These are phyloP conservation scores for Psittacula derbiana DNA, from an alignment of 2,797 vertebrate genomes.

Conservation along the genomic window DNA sequence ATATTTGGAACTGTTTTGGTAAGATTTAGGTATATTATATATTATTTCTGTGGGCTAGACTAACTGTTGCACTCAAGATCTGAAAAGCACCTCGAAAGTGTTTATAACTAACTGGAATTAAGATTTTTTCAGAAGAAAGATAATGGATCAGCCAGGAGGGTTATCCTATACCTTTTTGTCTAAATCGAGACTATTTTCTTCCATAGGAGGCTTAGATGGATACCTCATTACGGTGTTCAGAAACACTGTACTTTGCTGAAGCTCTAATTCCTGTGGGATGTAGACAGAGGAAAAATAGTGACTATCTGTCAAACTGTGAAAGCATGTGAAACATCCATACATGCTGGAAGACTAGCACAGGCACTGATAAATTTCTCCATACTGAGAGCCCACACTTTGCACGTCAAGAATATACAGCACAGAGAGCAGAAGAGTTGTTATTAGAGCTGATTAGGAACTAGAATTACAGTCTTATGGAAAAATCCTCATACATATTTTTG, in stretches of 20 bases:
- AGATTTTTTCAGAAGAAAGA: neutral
- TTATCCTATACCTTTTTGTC: neutral
- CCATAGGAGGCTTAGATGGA: neutral
- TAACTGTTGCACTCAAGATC: neutral
- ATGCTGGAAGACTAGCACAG: neutral
- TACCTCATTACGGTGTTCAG: neutral
- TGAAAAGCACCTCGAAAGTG: neutral
- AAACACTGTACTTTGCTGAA: neutral
- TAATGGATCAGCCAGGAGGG: neutral
- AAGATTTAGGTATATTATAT: neutral
- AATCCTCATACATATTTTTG: neutral
- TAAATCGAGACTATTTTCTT: neutral
- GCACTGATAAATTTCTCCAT: neutral
- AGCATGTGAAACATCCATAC: neutral
- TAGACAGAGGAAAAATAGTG: neutral
- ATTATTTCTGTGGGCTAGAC: neutral
- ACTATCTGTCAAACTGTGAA: neutral
- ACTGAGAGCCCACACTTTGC: neutral
- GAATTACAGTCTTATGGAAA: neutral
- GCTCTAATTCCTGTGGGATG: neutral
- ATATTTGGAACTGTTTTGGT: neutral
- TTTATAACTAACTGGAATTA: neutral
- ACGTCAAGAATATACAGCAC: neutral
- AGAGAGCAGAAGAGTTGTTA: neutral
- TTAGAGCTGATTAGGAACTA: neutral